phyloP scores from a whole-genome alignment of 2,797 vertebrate genomes.

The Tapera naevia region DNA sequence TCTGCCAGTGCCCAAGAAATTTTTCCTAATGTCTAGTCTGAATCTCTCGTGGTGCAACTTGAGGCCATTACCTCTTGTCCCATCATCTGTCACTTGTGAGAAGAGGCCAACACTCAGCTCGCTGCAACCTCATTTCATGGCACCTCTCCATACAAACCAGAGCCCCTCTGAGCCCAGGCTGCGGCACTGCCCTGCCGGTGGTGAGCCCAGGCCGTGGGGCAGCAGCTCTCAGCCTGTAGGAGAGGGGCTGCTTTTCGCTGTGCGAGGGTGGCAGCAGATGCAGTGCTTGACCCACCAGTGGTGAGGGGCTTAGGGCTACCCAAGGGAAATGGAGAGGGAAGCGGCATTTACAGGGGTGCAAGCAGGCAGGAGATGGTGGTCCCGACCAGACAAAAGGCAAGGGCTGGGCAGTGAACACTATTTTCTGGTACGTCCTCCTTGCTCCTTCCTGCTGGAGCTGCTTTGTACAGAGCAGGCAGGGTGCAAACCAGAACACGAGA shows the following conservation, averaged over 20 bases:
- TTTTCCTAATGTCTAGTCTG: no score
- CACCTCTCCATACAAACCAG: neutral
- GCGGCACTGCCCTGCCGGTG: fast-evolving
- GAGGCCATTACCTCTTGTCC: no score
- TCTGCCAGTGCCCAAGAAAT: no score
- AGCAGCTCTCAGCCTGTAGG: fast-evolving
- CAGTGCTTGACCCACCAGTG: neutral
- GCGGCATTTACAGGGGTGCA: neutral
- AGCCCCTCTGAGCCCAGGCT: fast-evolving
- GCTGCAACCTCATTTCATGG: no score
- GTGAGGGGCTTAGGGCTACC: neutral
- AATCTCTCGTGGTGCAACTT: no score
- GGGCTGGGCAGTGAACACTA: neutral
- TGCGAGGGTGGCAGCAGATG: fast-evolving
- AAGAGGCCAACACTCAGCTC: no score
- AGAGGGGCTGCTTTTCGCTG: neutral
- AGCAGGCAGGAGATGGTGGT: neutral
- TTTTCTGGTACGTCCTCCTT: neutral
- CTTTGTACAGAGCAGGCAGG: neutral
- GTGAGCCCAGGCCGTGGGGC: fast-evolving
- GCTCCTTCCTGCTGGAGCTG: neutral
- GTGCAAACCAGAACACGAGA: neutral
- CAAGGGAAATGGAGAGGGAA: neutral
- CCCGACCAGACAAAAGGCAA: neutral
- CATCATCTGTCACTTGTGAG: no score